These are phyloP conservation scores for Myotis daubentonii DNA, from an alignment of 2,797 vertebrate genomes.

Conservation along the genomic window DNA sequence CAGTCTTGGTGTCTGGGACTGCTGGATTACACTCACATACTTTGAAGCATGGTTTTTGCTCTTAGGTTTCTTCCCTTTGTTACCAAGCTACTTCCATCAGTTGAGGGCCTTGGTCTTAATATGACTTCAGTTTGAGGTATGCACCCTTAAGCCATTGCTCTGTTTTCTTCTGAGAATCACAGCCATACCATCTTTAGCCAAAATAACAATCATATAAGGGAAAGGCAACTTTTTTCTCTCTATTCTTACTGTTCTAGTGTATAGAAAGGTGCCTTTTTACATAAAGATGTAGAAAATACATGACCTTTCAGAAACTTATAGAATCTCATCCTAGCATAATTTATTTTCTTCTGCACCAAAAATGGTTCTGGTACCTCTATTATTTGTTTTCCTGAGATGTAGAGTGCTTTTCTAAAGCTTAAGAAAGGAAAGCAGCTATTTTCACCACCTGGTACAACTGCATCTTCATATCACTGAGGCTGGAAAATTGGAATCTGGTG, in stretches of 20 bases:
- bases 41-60: not conserved
- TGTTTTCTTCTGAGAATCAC: slow-evolving; percentile 15
- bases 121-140: not conserved
- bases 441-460: not conserved
- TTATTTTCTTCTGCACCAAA: not conserved
- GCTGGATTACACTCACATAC: not conserved
- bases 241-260: not conserved
- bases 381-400: not conserved
- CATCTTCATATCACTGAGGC: not conserved
- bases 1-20: not conserved
- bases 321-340: not conserved
- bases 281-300: not conserved
- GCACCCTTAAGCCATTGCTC: not conserved
- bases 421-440: not conserved
- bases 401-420: not conserved
- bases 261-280: not conserved
- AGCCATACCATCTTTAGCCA: not conserved
- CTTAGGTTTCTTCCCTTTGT: not conserved
- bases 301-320: not conserved
- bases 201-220: not conserved
- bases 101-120: not conserved
- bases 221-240: not conserved
- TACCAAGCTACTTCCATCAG: not conserved
- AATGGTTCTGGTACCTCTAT: not conserved
- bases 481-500: not conserved